A percentile compares a stretch with the other conserved stretches of the same genome.
phyloP scores from a whole-genome alignment of 1,140 invertebrate genomes.

The Drosophila lini region DNA sequence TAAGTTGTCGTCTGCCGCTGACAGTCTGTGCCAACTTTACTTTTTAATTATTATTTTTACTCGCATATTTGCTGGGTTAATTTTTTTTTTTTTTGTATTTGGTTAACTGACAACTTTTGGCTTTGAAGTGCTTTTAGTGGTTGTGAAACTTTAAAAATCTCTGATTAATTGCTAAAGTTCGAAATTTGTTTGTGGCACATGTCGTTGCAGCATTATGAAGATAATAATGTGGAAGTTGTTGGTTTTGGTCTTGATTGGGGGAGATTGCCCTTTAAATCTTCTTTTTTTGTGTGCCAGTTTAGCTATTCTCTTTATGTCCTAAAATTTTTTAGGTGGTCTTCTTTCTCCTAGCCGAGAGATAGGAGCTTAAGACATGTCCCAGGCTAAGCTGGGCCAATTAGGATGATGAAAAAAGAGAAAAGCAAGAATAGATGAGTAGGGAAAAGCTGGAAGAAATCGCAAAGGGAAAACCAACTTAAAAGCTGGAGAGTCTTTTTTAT shows the following conservation, averaged over 20 bases:
- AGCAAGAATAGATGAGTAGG: neutral
- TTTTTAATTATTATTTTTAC: slow-evolving; percentile 29
- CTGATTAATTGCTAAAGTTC: slow-evolving; percentile 59
- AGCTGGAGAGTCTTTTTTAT: too few relatives aligned
- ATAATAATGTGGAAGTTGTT: slow-evolving; percentile 1
- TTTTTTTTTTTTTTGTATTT: slow-evolving; percentile 14
- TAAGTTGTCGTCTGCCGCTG: slow-evolving; percentile 16
- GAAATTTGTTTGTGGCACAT: slow-evolving; percentile 46
- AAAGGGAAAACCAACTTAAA: neutral
- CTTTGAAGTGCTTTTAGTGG: slow-evolving; percentile 34
- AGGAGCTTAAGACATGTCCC: slow-evolving; percentile 20
- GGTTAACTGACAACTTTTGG: slow-evolving; percentile 27
- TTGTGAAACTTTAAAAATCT: slow-evolving; percentile 40
- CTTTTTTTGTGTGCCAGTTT: neutral
- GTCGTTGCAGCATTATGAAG: slow-evolving; percentile 20
- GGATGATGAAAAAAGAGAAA: slow-evolving; percentile 11
- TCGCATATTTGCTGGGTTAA: slow-evolving; percentile 20
- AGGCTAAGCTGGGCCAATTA: slow-evolving; percentile 26
- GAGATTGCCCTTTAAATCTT: neutral
- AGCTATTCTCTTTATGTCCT: neutral
- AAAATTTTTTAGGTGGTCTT: neutral
- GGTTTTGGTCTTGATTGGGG: neutral
- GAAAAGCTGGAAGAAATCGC: slow-evolving; percentile 6
- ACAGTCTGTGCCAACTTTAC: slow-evolving; percentile 25
- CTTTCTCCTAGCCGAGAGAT: slow-evolving; percentile 4